phyloP scores from a whole-genome alignment of 1,140 invertebrate species.

The Probaryconus sp. region DNA sequence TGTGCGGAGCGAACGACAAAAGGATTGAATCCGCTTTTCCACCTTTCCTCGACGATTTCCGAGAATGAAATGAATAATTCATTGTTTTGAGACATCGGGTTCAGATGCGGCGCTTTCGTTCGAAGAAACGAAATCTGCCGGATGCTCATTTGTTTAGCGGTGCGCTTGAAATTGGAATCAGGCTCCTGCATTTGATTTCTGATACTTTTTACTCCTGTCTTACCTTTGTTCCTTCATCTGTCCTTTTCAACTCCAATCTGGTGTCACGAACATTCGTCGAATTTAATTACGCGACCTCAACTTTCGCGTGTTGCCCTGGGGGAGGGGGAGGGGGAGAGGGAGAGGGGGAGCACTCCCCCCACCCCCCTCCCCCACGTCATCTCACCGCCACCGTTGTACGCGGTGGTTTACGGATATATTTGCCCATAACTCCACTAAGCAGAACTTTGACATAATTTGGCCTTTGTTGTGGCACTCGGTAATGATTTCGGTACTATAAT shows the following conservation, averaged over 20 bases:
- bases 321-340: too few species aligned
- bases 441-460: neutral
- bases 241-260: neutral
- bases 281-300: slow-evolving; percentile 1
- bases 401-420: neutral
- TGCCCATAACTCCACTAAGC: neutral
- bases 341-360: too few species aligned
- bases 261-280: neutral
- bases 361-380: too few species aligned
- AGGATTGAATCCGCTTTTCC: slow-evolving; percentile 47
- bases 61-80: slow-evolving; percentile 75
- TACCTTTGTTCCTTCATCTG: slow-evolving; percentile 1
- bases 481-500: neutral
- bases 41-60: slow-evolving; percentile 60
- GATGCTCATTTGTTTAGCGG: slow-evolving; percentile 67
- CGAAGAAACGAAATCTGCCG: slow-evolving; percentile 28
- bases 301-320: neutral
- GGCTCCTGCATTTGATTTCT: slow-evolving; percentile 28
- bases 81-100: slow-evolving; percentile 65
- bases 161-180: slow-evolving; percentile 62
- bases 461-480: neutral
- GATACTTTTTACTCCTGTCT: slow-evolving; percentile 7
- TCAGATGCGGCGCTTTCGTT: slow-evolving; percentile 20
- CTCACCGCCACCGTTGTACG: neutral
- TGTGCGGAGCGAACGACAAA: slow-evolving; percentile 40